A percentile compares a stretch with the other conserved stretches of the same genome.
Evolutionary conservation across 2,797 vertebrate genomes (phyloP).

Genomic region (Alauda arvensis): DNA sequence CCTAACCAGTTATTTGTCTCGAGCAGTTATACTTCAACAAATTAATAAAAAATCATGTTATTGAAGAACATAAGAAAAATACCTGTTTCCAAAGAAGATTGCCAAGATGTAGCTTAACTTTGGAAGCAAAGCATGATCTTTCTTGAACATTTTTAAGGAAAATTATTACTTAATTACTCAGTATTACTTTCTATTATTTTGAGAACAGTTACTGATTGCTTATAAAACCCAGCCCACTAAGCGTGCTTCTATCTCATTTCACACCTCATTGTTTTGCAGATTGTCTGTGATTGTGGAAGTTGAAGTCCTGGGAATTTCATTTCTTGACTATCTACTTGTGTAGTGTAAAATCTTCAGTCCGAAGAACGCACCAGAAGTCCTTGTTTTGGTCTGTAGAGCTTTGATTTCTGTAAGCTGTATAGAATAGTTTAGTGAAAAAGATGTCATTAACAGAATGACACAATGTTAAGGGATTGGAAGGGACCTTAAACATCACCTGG

Average conservation of each 20-base stretch:
- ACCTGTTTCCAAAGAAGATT: background rate
- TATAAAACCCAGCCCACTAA: background rate
- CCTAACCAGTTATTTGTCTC: background rate
- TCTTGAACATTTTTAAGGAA: background rate
- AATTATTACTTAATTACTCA: background rate
- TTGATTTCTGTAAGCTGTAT: background rate
- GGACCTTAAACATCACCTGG: background rate
- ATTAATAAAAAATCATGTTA: background rate
- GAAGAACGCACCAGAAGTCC: background rate
- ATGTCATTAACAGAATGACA: no score
- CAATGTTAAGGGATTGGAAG: background rate
- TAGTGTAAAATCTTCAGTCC: background rate
- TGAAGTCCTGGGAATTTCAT: background rate
- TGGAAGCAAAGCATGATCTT: background rate
- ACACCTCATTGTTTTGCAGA: background rate
- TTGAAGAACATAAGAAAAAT: background rate
- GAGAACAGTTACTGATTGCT: background rate
- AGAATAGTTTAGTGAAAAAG: background rate
- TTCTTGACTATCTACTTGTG: background rate
- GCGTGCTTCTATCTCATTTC: background rate
- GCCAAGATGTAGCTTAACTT: background rate
- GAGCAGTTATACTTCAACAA: background rate
- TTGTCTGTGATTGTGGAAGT: background rate
- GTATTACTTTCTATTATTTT: background rate
- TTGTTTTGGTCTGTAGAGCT: background rate